Base-by-base conservation (phyloP, 2,797 vertebrate genomes). In the Loriculus beryllinus region DNA sequence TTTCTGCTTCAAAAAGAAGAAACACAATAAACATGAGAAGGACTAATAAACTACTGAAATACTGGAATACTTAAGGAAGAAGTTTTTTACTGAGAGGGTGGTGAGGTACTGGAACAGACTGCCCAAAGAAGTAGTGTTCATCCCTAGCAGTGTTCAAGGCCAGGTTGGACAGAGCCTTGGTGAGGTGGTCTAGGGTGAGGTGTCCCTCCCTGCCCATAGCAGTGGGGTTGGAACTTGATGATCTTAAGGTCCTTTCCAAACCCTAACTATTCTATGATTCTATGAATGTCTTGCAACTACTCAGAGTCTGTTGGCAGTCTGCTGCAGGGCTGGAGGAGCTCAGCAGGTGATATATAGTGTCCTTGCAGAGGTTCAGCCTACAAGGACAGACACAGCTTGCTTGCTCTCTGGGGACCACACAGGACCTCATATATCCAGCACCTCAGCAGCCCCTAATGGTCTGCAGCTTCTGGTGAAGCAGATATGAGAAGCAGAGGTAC, bases 311-410 rank as follows among this genome's bases (percentile, higher is more conserved):
- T 29, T 7, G 4, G 39, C 37, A 57, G 23, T 37, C 19, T 86
- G 48, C 45, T 64, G 52, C 59, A 69, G 35, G 47, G 49, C 54
- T 17, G 3, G 47, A 68, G 40, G 28, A 88, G 35, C 26, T 29
- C 3, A 7, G 75, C 0, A 0, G 51, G 59, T 1, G 23, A 67
- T 26, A 63, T 28, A 26, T 2, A 7, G 45, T 64, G 51, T 23
- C 26, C 0, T 0, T 68, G 57, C 31, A 75, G 33, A 83, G 37
- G 67, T 26, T n/a, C 42, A 64, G 52, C 54, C 52, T 26, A n/a
- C 39, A 47, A 72, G 26, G 15, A 37, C 28, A 90, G 23, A 4
- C 47, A 49, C 52, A 81, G 20, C 48, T 78, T 15, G 6, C n/a
- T 75, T 0, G 0, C 18, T 57, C 22, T n/a, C 39, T 49, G 37